Evolutionary conservation across 2,797 vertebrate species (phyloP), one percentile per base, ranked within the genome.

Genomic region (Bovichtus variegatus): DNA sequence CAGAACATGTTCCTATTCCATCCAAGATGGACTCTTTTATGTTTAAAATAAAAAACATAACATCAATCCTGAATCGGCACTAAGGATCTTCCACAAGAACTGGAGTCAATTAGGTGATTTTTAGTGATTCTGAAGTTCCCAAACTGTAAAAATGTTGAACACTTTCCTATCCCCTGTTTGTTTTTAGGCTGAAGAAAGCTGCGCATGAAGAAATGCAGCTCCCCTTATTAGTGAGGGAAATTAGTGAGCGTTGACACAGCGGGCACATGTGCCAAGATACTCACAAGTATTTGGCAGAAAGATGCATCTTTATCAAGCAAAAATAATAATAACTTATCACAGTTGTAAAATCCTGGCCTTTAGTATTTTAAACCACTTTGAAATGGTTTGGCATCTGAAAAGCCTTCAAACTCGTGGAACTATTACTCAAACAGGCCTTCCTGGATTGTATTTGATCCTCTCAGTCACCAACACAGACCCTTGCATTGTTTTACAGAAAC

Each of bases 361-460:
- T 6, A 34, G 31, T 9, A 34, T 6, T 34, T 34, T 34, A 1
- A 68, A 25, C 11, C 3, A 44, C 38, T 80, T 47, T 62, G 5
- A 71, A 49, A 15, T 12, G 23, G 68, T 34, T 23, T 27, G 31
- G n/a, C n/a, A 6, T 34, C 36, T 34, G 3, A 54, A 59, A 59
- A 67, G 18, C 29, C 12, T 47, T 64, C n/a, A 46, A 29, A 71
- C 21, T 12, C 1, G 0, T 5, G 10, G 8, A 34, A 46, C 31
- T 41, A 13, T 62, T 7, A 15, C 29, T 63, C 15, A 65, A 64
- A 49, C n/a, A 9, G 2, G 9, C 57, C 40, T 68, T 55, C 21
- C 21, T 54, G 47, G 67, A 51, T 80, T 72, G 9, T 53, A 60
- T 83, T 71, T 83, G 64, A 79, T 65, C 23, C 9, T 49, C 53